Evolutionary conservation across 2,113 vertebrate genomes (phyloP).

Genomic region (Poeciliopsis retropinna): DNA sequence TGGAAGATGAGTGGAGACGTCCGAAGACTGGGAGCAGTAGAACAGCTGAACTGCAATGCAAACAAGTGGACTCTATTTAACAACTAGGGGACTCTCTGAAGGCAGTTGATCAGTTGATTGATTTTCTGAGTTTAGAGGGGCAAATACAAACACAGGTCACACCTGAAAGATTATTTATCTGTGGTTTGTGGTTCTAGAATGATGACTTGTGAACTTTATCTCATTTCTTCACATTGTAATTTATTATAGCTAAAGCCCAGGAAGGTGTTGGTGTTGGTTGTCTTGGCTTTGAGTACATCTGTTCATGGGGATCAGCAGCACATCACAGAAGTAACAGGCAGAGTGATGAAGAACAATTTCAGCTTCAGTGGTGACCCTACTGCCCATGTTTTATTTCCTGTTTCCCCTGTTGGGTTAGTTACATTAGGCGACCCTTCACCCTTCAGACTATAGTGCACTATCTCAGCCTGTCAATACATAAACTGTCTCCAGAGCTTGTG

Average conservation of each 20-base stretch:
- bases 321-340: constrained; percentile 51
- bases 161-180: background rate
- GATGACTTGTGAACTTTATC: background rate
- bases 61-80: background rate
- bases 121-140: background rate
- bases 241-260: background rate
- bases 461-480: constrained; percentile 35
- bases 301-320: constrained; percentile 57
- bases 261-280: constrained; percentile 37
- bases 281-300: constrained; percentile 51
- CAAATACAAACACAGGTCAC: background rate
- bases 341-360: constrained; percentile 58
- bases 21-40: background rate
- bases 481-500: constrained; percentile 28
- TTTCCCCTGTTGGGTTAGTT: constrained; percentile 10
- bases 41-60: background rate
- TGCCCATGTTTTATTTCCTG: constrained; percentile 35
- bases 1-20: too few relatives aligned
- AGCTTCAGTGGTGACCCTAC: constrained; percentile 64
- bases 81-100: background rate
- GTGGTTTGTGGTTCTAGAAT: background rate
- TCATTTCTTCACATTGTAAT: background rate
- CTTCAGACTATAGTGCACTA: constrained; percentile 18
- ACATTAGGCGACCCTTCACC: constrained; percentile 40
- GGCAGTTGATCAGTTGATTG: background rate